Percentiles rank a stretch among this genome's conserved stretches.
phyloP scores from a whole-genome alignment of 2,888 invertebrate species.

The Aleiodes testaceus region DNA sequence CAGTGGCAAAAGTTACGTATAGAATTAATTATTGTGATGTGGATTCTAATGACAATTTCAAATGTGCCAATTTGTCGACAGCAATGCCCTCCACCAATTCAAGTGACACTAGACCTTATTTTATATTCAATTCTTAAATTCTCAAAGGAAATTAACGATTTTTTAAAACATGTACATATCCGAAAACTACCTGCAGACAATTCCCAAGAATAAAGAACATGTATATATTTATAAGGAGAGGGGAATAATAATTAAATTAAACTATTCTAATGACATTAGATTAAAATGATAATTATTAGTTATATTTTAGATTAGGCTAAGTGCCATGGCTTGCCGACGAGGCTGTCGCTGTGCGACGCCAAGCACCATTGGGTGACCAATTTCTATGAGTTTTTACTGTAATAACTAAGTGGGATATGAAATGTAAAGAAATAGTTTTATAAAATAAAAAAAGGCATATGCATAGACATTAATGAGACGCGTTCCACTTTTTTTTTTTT shows the following conservation, averaged over 20 bases:
- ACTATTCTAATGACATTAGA: neutral
- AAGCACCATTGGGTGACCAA: slow-evolving; percentile 6
- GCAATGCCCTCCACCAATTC: neutral
- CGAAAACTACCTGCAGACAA: neutral
- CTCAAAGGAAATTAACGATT: neutral
- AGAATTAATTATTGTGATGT: slow-evolving; percentile 44
- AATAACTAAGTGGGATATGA: neutral
- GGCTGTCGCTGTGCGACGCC: slow-evolving; percentile 28
- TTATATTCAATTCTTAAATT: neutral
- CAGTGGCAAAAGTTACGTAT: slow-evolving; percentile 23
- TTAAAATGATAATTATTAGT: neutral
- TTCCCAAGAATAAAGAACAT: neutral
- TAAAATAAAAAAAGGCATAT: neutral
- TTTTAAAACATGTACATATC: neutral
- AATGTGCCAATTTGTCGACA: slow-evolving; percentile 19
- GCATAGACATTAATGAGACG: neutral
- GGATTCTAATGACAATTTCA: slow-evolving; percentile 14
- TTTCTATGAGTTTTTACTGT: slow-evolving; percentile 1
- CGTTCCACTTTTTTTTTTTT: neutral
- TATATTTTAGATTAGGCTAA: slow-evolving; percentile 23
- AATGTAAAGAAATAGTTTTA: slow-evolving; percentile 12
- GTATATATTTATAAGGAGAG: slow-evolving; percentile 6
- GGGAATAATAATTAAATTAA: neutral
- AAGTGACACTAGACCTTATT: neutral
- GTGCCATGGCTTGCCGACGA: slow-evolving; percentile 32